Percentiles rank a stretch among this genome's conserved stretches.
Conservation (phyloP, 2,113 vertebrate genomes). For the Climacteris rufus region DNA sequence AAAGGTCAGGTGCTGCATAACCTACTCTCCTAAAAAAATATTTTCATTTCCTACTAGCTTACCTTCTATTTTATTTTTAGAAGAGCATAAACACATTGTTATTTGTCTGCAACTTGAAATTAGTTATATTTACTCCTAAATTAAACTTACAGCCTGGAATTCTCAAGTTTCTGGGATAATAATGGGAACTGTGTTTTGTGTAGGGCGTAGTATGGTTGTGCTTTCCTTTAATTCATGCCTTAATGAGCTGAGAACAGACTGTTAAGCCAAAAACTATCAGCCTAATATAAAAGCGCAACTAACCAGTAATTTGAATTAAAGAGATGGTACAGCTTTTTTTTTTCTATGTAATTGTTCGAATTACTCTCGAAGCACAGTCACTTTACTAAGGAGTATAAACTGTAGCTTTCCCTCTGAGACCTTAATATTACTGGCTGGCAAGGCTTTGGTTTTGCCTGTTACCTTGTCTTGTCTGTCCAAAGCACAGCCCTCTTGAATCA, state of each 20-base stretch:
- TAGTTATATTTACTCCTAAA: neutral
- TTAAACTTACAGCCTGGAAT: neutral
- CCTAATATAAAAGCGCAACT: neutral
- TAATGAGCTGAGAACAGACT: neutral
- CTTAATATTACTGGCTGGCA: neutral
- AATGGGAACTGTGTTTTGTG: neutral
- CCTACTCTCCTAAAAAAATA: neutral
- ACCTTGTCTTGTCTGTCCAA: slow-evolving; percentile 97
- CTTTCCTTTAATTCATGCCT: neutral
- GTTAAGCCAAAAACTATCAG: neutral
- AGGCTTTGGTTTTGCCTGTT: neutral
- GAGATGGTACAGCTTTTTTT: neutral
- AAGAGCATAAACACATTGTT: neutral
- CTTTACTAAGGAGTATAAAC: neutral
- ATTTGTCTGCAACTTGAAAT: neutral
- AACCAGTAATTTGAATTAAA: neutral
- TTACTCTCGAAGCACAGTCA: neutral
- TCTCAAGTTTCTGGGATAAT: neutral
- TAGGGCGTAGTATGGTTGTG: neutral
- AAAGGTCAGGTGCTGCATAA: neutral
- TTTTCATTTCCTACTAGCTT: neutral
- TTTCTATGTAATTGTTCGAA: neutral
- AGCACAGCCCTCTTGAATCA: slow-evolving; percentile 91
- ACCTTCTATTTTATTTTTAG: neutral
- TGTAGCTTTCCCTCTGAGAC: neutral